Percentiles rank a stretch among this genome's conserved stretches.
Evolutionary conservation across 2,888 invertebrate genomes (phyloP).

Genomic region (Prosopocoilus inquinatus): DNA sequence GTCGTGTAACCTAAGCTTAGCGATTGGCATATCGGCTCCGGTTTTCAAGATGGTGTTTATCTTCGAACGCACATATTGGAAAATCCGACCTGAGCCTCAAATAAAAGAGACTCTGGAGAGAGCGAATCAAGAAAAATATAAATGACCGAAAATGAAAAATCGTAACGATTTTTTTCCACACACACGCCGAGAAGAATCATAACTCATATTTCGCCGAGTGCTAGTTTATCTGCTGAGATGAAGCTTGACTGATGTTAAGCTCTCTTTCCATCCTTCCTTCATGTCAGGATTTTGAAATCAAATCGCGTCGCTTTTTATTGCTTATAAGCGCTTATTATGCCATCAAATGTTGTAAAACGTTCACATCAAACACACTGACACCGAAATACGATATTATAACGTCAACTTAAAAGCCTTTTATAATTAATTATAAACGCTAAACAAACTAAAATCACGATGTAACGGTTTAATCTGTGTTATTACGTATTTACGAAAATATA

Average conservation of each 20-base stretch:
- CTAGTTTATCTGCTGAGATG: conserved; percentile 43
- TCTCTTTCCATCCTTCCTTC: conserved; percentile 20
- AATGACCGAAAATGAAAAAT: conserved; percentile 44
- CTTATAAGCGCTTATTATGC: conserved; percentile 19
- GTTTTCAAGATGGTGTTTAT: conserved; percentile 28
- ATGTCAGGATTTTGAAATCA: conserved; percentile 23
- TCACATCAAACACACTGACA: not conserved
- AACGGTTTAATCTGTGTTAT: too few relatives aligned
- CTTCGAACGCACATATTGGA: conserved; percentile 30
- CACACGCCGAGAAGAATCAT: conserved; percentile 37
- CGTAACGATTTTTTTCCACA: conserved; percentile 39
- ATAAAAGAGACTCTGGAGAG: conserved; percentile 38
- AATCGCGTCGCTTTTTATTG: conserved; percentile 22
- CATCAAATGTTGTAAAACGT: not conserved
- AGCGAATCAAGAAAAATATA: conserved; percentile 42
- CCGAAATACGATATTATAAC: not conserved
- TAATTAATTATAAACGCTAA: too few relatives aligned
- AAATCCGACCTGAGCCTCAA: conserved; percentile 33
- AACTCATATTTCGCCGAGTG: conserved; percentile 45
- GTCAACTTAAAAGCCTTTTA: too few relatives aligned
- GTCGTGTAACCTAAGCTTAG: conserved; percentile 16
- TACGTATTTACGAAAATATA: too few relatives aligned
- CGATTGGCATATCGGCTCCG: conserved; percentile 22
- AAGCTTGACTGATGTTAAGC: conserved; percentile 40
- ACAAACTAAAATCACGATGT: too few relatives aligned